Evolutionary conservation across 2,797 vertebrate species (phyloP), one percentile per base, ranked within the genome.

Genomic region (Pseudopleuronectes americanus): DNA sequence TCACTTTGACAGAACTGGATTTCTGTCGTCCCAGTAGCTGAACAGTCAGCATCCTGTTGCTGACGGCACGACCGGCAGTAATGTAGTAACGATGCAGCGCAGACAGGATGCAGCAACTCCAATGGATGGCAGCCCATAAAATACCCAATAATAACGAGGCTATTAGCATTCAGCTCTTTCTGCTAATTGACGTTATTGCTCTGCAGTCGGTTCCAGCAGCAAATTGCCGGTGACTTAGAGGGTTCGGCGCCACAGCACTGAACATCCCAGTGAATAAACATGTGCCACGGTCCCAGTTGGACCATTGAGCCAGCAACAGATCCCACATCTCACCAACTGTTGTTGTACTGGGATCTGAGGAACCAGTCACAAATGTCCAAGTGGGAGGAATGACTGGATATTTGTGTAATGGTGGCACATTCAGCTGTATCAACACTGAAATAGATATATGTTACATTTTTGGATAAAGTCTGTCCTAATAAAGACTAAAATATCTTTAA

Each of bases 261-360:
- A 12, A 71, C 68, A 77, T 69, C 61, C 62, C 45, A 24, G 45
- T 71, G 70, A 78, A 70, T 76, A 81, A 83, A 77, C 64, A 71
- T 64, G 64, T 56, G 52, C 61, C 71, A 21, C 51, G 38, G 5
- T 73, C 36, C 60, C 17, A 49, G 28, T 56, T 49, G 9, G 48
- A 47, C 28, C 56, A 23, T 23, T 82, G 67, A 79, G 70, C 77
- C 61, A 64, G 81, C 62, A 73, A 17, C 69, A 80, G 76, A 77
- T 65, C 53, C 69, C 53, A 60, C 76, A 60, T 55, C 47, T 61
- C 65, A 67, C 70, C 75, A 75, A 57, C 73, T 81, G 77, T 60
- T 69, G 63, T 63, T 64, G 62, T 64, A 10, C 8, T 21, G 45
- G 64, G 45, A 72, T 33, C 6, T 62, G 43, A 67, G 24, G 52